These are phyloP conservation scores for Drosophila paracracens DNA, from an alignment of 2,888 invertebrate species.

Conservation along the genomic window DNA sequence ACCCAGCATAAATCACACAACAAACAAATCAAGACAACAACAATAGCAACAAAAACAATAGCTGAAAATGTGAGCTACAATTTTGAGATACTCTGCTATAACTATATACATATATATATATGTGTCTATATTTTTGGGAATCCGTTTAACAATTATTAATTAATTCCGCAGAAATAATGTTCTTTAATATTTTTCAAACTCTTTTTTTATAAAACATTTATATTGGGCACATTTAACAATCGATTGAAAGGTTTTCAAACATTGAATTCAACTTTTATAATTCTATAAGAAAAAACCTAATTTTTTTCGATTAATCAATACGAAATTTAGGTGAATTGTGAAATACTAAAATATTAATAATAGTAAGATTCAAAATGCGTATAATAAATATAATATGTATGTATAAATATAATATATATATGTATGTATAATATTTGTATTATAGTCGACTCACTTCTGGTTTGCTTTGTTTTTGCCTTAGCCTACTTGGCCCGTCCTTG, in stretches of 20 bases:
- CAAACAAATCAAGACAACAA: slow-evolving; percentile 18
- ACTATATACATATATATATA: neutral
- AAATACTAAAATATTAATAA: neutral
- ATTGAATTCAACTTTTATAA: neutral
- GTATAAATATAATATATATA: neutral
- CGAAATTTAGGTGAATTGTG: neutral
- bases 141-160: neutral
- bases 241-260: neutral
- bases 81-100: neutral
- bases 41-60: slow-evolving; percentile 8
- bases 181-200: neutral
- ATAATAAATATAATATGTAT: neutral
- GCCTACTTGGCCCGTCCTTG: slow-evolving; percentile 67
- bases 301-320: neutral
- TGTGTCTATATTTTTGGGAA: neutral
- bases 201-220: neutral
- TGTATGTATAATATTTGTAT: neutral
- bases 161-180: neutral
- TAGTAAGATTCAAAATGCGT: neutral
- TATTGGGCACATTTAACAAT: neutral
- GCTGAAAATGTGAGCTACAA: neutral
- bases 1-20: slow-evolving; percentile 67
- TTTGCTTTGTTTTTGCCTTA: slow-evolving; percentile 32
- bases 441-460: slow-evolving; percentile 31
- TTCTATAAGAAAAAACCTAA: neutral